phyloP scores from a whole-genome alignment of 2,888 invertebrate genomes.

The Odontocolon sp. region DNA sequence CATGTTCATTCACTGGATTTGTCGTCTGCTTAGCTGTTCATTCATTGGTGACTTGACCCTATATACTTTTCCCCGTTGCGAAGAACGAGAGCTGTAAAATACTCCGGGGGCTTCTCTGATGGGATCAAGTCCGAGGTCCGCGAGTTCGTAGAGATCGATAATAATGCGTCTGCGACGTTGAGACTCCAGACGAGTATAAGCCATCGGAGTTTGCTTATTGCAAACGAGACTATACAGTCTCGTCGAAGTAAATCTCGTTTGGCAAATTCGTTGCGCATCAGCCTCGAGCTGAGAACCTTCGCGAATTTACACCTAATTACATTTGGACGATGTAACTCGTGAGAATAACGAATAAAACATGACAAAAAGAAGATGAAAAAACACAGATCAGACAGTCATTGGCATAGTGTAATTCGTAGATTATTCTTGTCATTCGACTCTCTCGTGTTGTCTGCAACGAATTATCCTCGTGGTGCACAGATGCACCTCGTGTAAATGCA shows the following conservation, averaged over 20 bases:
- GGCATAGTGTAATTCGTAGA: background rate
- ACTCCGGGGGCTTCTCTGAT: constrained; percentile 33
- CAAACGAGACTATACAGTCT: constrained; percentile 2
- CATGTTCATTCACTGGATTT: too few species aligned
- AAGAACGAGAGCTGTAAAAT: constrained; percentile 15
- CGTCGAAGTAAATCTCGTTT: background rate
- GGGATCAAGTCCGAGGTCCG: constrained; percentile 32
- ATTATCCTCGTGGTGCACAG: background rate
- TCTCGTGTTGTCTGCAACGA: background rate
- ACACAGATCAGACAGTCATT: background rate
- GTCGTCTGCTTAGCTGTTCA: too few species aligned
- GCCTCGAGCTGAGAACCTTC: too few species aligned
- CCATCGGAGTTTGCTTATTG: constrained; percentile 5
- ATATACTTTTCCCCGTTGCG: too few species aligned
- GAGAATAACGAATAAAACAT: background rate
- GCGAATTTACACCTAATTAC: background rate
- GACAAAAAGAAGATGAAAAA: background rate
- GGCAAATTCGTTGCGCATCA: background rate
- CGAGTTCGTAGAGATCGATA: constrained; percentile 33
- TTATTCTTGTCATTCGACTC: constrained; percentile 10
- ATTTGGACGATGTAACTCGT: background rate
- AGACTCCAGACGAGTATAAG: background rate
- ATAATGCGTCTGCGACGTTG: constrained; percentile 10
- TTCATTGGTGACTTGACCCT: too few species aligned
- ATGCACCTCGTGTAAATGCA: constrained; percentile 21